These are phyloP conservation scores for Sesamia nonagrioides DNA, from an alignment of 1,140 invertebrate species.

Conservation along the genomic window DNA sequence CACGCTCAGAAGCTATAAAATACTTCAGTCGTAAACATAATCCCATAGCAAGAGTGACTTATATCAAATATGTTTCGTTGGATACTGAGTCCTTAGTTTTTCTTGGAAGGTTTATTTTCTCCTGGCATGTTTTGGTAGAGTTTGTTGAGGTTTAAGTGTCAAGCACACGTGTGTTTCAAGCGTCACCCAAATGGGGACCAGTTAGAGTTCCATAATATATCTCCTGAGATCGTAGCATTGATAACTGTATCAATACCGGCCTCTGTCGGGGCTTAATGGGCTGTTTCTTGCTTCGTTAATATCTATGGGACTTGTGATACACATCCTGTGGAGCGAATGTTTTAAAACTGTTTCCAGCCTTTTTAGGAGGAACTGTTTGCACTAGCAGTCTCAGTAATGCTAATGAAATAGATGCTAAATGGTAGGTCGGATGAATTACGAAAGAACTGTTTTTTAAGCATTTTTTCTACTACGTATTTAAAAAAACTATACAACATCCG, in stretches of 20 bases:
- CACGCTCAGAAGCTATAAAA: constrained; percentile 60
- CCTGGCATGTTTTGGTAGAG: constrained; percentile 50
- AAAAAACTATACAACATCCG: not conserved
- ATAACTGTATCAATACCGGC: constrained; percentile 70
- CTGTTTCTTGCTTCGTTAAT: constrained; percentile 60
- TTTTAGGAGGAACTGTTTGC: constrained; percentile 7
- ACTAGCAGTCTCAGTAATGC: not conserved
- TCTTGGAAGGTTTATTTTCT: constrained; percentile 56
- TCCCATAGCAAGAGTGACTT: constrained; percentile 67
- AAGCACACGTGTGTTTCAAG: constrained; percentile 80
- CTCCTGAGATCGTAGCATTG: constrained; percentile 75
- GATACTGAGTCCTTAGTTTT: constrained; percentile 42
- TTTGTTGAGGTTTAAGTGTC: constrained; percentile 72
- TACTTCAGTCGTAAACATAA: constrained; percentile 63
- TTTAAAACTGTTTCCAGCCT: constrained; percentile 29
- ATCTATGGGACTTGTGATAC: constrained; percentile 46
- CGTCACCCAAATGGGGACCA: constrained; percentile 80
- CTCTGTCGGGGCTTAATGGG: constrained; percentile 72
- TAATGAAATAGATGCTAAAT: not conserved
- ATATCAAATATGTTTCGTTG: constrained; percentile 8
- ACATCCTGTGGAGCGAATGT: constrained; percentile 39
- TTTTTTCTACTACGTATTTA: not conserved
- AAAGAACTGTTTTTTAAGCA: not conserved
- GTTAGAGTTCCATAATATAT: constrained; percentile 70
- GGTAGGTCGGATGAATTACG: not conserved